A percentile compares a stretch with the other conserved stretches of the same genome.
Evolutionary conservation across 2,888 invertebrate genomes (phyloP).

Genomic region (Bursaphelenchus okinawaensis): DNA sequence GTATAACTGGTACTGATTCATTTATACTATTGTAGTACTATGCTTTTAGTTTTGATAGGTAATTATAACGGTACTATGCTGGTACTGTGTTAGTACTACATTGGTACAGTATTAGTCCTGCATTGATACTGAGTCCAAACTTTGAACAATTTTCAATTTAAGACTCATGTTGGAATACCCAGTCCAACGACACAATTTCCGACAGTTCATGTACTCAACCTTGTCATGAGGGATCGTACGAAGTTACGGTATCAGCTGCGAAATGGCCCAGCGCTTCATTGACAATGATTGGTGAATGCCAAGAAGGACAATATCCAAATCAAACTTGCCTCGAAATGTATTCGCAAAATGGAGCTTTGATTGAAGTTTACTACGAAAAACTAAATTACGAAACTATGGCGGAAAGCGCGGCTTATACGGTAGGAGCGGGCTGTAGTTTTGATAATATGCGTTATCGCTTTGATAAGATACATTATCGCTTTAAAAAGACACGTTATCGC

Average conservation of each 20-base stretch:
- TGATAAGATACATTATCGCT: no score
- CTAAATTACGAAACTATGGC: slow-evolving; percentile 29
- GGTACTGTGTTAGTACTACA: no score
- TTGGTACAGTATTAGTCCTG: no score
- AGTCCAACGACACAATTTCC: slow-evolving; percentile 15
- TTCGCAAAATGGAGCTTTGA: slow-evolving; percentile 21
- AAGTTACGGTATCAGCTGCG: slow-evolving; percentile 27
- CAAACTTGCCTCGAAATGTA: slow-evolving; percentile 17
- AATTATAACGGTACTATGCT: no score
- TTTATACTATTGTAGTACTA: no score
- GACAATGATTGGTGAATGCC: slow-evolving; percentile 20
- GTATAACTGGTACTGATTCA: no score
- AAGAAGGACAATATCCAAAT: slow-evolving; percentile 17
- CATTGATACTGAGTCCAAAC: not conserved
- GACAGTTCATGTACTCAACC: slow-evolving; percentile 22
- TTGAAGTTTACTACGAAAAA: slow-evolving; percentile 29
- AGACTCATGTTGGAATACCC: slow-evolving; percentile 19
- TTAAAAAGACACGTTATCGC: no score
- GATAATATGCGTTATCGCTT: no score
- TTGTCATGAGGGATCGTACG: slow-evolving; percentile 24
- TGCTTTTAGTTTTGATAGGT: no score
- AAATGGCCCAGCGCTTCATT: slow-evolving; percentile 23
- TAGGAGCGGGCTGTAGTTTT: no score
- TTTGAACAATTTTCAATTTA: no score
- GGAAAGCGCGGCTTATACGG: slow-evolving; percentile 23